Evolutionary conservation across 1,140 invertebrate genomes (phyloP).

Genomic region (Tribolium castaneum): DNA sequence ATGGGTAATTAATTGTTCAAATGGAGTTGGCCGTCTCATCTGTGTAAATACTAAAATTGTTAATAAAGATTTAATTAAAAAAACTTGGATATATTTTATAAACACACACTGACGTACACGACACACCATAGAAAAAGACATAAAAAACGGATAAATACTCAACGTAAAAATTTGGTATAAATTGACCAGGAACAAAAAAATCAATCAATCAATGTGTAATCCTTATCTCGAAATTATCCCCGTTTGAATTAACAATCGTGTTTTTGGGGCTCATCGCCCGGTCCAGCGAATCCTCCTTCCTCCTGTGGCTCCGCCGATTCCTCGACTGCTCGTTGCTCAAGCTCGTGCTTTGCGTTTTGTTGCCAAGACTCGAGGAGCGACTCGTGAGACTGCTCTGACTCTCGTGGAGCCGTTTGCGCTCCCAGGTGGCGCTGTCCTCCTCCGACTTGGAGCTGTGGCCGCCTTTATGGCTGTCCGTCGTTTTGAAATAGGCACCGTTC

Average conservation of each 20-base stretch:
- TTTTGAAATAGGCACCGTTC: conserved; percentile 55
- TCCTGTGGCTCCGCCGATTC: conserved; percentile 51
- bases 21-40: background rate
- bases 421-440: conserved; percentile 55
- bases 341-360: conserved; percentile 62
- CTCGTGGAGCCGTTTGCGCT: conserved; percentile 57
- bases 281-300: conserved; percentile 53
- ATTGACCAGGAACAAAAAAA: conserved; percentile 17
- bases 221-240: conserved; percentile 60
- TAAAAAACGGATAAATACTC: conserved; percentile 8
- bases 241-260: conserved; percentile 57
- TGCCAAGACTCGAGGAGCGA: conserved; percentile 59
- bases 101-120: conserved; percentile 19
- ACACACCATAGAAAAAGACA: background rate
- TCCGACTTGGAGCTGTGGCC: conserved; percentile 42
- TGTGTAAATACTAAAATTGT: conserved; percentile 31
- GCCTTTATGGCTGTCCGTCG: conserved; percentile 36
- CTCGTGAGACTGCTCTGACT: conserved; percentile 62
- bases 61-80: conserved; percentile 5
- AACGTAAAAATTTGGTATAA: conserved; percentile 21
- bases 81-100: conserved; percentile 14
- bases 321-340: conserved; percentile 56
- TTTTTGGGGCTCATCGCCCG: conserved; percentile 54
- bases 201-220: conserved; percentile 48
- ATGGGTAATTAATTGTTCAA: background rate